phyloP scores from a whole-genome alignment of 1,140 invertebrate species.

The Drosophila serrata region DNA sequence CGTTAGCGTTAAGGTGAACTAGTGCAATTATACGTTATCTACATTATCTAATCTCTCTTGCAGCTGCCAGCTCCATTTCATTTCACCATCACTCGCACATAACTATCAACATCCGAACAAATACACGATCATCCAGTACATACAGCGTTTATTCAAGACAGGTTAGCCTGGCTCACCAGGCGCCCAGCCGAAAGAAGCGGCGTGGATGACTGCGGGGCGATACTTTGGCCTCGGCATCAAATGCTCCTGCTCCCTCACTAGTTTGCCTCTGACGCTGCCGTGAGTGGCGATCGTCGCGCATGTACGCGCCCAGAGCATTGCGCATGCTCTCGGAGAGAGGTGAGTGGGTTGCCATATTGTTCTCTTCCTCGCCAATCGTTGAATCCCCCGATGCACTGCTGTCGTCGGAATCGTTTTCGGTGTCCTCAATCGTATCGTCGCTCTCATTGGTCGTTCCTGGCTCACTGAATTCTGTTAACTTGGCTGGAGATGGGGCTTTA shows the following conservation, averaged over 20 bases:
- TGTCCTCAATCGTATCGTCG: conserved; percentile 1
- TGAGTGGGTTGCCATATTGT: conserved; percentile 8
- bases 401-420: not conserved
- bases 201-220: conserved; percentile 29
- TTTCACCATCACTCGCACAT: conserved; percentile 14
- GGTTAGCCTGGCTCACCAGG: conserved; percentile 40
- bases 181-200: conserved; percentile 41
- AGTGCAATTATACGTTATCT: conserved; percentile 50
- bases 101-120: conserved; percentile 35
- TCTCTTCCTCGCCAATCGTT: conserved; percentile 12
- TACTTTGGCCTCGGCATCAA: conserved; percentile 4
- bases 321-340: conserved; percentile 63
- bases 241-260: conserved; percentile 1
- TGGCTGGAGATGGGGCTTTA: not conserved
- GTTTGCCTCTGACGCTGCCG: conserved; percentile 60
- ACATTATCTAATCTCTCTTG: conserved; percentile 30
- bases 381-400: conserved; percentile 14
- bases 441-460: conserved; percentile 27
- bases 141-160: conserved; percentile 54
- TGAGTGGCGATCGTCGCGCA: conserved; percentile 66
- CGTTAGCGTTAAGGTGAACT: conserved; percentile 24
- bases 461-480: conserved; percentile 2
- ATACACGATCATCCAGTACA: conserved; percentile 58
- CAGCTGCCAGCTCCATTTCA: conserved; percentile 57
- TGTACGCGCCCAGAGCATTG: conserved; percentile 61